Conservation (phyloP, 2,888 invertebrate species). For the Capitulum mitella region DNA sequence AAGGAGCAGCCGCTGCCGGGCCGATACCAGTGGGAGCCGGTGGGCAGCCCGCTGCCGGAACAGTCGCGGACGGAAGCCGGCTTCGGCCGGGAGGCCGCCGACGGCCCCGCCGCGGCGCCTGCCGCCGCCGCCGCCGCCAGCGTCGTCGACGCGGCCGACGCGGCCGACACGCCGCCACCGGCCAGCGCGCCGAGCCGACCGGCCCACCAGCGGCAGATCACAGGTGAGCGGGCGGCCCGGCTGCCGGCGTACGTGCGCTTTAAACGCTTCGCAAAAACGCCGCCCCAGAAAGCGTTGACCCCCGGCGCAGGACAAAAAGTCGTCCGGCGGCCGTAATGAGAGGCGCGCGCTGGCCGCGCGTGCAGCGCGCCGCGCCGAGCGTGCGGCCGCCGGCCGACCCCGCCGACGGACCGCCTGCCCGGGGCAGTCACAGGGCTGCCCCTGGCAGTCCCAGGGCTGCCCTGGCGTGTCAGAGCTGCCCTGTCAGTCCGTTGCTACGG, state of each 20-base stretch:
- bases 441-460: too few relatives aligned
- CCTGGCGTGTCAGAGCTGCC: too few relatives aligned
- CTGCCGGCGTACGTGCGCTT: neutral
- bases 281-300: neutral
- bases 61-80: slow-evolving; percentile 18
- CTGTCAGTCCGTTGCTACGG: too few relatives aligned
- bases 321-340: too few relatives aligned
- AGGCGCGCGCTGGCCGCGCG: too few relatives aligned
- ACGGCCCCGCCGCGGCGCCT: neutral
- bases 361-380: too few relatives aligned
- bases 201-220: neutral
- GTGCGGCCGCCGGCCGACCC: too few relatives aligned
- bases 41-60: slow-evolving; percentile 1
- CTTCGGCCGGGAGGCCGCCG: neutral
- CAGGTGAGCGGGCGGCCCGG: neutral
- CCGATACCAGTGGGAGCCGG: slow-evolving; percentile 26
- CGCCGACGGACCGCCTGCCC: too few relatives aligned
- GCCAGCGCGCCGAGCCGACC: too few relatives aligned
- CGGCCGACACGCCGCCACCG: neutral
- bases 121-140: neutral
- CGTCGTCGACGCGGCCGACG: neutral
- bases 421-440: too few relatives aligned
- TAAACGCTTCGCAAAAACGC: neutral
- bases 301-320: too few relatives aligned
- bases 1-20: slow-evolving; percentile 16